Evolutionary conservation across 2,888 invertebrate genomes (phyloP), one percentile per base, ranked within the genome.

Genomic region (Aphrophora alni): DNA sequence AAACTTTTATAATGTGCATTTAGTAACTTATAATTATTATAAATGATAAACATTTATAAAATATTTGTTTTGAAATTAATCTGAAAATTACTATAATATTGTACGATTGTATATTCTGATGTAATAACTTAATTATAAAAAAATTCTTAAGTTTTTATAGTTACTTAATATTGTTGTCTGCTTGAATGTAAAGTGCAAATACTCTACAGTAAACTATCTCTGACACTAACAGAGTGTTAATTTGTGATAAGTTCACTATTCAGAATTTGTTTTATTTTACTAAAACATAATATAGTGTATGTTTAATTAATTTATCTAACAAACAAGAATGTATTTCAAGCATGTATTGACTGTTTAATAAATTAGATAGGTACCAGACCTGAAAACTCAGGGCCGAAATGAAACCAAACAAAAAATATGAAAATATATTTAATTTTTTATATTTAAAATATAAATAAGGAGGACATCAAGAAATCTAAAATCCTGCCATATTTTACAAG

Each of bases 201-300:
- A 44, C 17, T 44, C 59, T 59, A 59, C 59, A 59, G 59, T 59
- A 59, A 59, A 59, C 59, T 59, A 59, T 59, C 59, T 59, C 59
- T n/a, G 21, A 59, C 59, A 2, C 5, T 59, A 21, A 59, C 0
- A 21, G 21, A 59, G 21, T 59, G 5, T 59, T 59, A 59, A 59
- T 21, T 59, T 59, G 59, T 59, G 21, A 59, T 59, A 59, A 21
- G 59, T 59, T 59, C 5, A 5, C 33, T 44, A 44, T 59, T 59
- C 59, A 59, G 59, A 59, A 59, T 21, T 59, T n/a, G 2, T n/a
- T 59, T 59, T 21, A 21, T 59, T 59, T 21, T 59, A 59, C 21
- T 59, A 59, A 59, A 59, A 59, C 59, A 59, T 21, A 59, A 59
- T 21, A 33, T 33, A 33, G 33, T 8, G 3, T 33, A 33, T 33